phyloP scores from a whole-genome alignment of 2,888 invertebrate genomes.

The Ceratothoa steindachneri region DNA sequence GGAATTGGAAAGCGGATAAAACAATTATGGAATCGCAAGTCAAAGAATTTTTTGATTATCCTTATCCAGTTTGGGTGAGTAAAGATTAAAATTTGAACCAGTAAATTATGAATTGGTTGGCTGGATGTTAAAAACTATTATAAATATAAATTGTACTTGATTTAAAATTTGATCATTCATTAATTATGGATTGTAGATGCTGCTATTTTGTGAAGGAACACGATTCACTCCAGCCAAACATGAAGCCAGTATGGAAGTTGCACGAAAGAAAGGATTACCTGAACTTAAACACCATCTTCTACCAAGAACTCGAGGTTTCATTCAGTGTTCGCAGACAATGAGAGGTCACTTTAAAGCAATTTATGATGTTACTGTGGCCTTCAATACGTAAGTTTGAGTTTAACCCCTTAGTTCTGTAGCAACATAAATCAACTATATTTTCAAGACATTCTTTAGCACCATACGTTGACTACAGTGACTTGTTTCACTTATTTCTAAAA shows the following conservation, averaged over 20 bases:
- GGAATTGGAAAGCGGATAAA: slow-evolving; percentile 86
- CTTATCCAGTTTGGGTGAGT: slow-evolving; percentile 82
- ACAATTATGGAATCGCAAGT: slow-evolving; percentile 75
- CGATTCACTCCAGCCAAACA: slow-evolving; percentile 83
- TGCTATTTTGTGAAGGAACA: slow-evolving; percentile 90
- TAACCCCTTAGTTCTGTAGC: too few relatives aligned
- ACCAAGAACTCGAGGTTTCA: slow-evolving; percentile 93
- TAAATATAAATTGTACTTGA: too few relatives aligned
- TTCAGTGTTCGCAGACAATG: slow-evolving; percentile 75
- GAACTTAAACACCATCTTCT: slow-evolving; percentile 81
- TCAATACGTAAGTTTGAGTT: slow-evolving; percentile 51
- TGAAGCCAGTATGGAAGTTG: slow-evolving; percentile 79
- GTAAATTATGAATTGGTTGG: too few relatives aligned
- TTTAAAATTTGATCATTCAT: too few relatives aligned
- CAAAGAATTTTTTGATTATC: slow-evolving; percentile 76
- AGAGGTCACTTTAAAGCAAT: slow-evolving; percentile 66
- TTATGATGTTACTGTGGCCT: slow-evolving; percentile 66
- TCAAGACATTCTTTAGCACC: too few relatives aligned
- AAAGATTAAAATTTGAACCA: too few relatives aligned
- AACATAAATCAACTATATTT: too few relatives aligned
- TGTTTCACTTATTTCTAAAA: too few relatives aligned
- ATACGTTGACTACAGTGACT: too few relatives aligned
- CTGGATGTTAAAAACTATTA: too few relatives aligned
- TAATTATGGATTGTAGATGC: too few relatives aligned
- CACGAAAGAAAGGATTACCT: slow-evolving; percentile 76